Percentiles rank a stretch among this genome's conserved stretches.
phyloP scores from a whole-genome alignment of 1,140 invertebrate genomes.

The Dendroctonus ponderosae region DNA sequence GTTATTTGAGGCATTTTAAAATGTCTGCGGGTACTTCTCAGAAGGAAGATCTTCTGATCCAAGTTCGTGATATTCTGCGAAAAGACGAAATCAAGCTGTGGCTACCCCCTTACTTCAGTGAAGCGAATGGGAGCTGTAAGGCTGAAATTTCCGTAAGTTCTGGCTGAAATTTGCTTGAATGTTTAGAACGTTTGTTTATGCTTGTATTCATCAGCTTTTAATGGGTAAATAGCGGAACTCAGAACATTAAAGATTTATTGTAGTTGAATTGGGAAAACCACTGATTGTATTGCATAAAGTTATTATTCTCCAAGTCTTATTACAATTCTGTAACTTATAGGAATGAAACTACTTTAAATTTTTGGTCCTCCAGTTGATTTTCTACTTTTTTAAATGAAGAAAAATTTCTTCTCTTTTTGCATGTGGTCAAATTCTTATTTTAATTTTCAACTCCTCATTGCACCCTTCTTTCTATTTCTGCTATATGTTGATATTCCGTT shows the following conservation, averaged over 20 bases:
- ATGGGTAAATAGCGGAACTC: not conserved
- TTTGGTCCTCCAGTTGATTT: too few relatives aligned
- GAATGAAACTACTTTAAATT: too few relatives aligned
- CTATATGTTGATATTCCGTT: too few relatives aligned
- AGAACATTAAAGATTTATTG: too few relatives aligned
- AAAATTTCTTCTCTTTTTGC: too few relatives aligned
- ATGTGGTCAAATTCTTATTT: not conserved
- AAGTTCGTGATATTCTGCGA: constrained; percentile 64
- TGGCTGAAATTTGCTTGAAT: not conserved
- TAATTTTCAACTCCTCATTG: not conserved
- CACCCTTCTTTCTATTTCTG: too few relatives aligned
- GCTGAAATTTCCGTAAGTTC: constrained; percentile 52
- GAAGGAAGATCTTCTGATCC: constrained; percentile 62
- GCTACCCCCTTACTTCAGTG: constrained; percentile 65
- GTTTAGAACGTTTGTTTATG: constrained; percentile 1
- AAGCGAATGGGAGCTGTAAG: constrained; percentile 51
- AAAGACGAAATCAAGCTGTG: constrained; percentile 68
- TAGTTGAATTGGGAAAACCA: too few relatives aligned
- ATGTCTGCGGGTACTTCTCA: constrained; percentile 22
- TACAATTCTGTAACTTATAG: too few relatives aligned
- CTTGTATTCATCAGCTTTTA: constrained; percentile 16
- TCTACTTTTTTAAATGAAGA: too few relatives aligned
- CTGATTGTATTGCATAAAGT: too few relatives aligned
- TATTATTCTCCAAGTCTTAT: too few relatives aligned
- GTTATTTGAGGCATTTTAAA: too few relatives aligned